Base-by-base conservation (phyloP, 2,113 vertebrate species). In the Indri indri region DNA sequence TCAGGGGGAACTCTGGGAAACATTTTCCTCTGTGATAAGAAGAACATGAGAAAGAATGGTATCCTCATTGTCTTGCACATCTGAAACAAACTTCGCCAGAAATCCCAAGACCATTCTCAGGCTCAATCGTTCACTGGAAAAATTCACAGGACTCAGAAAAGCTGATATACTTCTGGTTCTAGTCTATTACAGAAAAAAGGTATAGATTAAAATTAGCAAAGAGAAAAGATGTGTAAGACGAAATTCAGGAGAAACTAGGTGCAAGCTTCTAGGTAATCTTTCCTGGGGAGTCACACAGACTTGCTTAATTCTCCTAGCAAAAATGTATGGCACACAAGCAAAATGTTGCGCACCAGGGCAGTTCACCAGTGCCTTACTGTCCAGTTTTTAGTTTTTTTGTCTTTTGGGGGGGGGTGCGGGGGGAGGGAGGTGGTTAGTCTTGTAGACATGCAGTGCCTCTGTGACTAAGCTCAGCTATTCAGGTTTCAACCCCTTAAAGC, bases 361-460 rank as follows among this genome's bases (percentile, higher is more conserved):
- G 20, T 68, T 22, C 77, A 14, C 3, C 9, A 16, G 20, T 63
- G 34, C 4, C 17, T 45, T 32, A 9, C 32, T 11, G 13, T 52
- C 47, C 8, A 23, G 30, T 42, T 13, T 74, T 10, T 73, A 45
- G 32, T 32, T 5, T 16, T 16, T 68, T 68, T n/a, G 3, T 68
- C 14, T 34, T 17, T 65, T 65, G 32, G 1, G 32, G 32, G 4
- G 9, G 73, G 1, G 9, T n/a, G n/a, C n/a, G 4, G 34, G 6
- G 13, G 22, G 2, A 1, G 16, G 1, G 6, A 8, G 30, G 2
- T 4, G 8, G 9, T 20, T n/a, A 65, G 20, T 76, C 42, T 47
- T 2, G 9, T 20, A 40, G 7, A 12, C 32, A 65, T 8, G 5
- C 47, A 80, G 8, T 12, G 47, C 3, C 25, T 77, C 50, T 77